Conservation (phyloP, 1,140 invertebrate species). For the Platyscapa corneri region DNA sequence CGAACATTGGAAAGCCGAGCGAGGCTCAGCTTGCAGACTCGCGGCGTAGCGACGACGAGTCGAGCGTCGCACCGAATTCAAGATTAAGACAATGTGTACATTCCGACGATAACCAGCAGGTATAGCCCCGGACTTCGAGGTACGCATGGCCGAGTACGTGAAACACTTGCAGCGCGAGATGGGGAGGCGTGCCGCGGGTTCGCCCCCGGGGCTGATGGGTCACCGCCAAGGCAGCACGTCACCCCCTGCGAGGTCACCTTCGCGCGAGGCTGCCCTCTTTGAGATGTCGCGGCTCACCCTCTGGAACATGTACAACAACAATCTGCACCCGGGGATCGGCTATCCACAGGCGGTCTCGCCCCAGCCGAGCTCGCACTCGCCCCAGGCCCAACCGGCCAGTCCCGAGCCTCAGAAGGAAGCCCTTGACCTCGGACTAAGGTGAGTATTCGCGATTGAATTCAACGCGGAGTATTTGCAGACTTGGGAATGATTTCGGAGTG, state of each 20-base stretch:
- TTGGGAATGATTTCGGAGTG: too few relatives aligned
- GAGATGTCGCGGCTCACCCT: conserved; percentile 85
- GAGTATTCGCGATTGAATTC: too few relatives aligned
- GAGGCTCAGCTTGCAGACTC: too few relatives aligned
- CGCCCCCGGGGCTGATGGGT: conserved; percentile 64
- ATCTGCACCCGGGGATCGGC: conserved; percentile 67
- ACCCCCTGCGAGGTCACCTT: conserved; percentile 75
- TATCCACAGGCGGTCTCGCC: conserved; percentile 65
- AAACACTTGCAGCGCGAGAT: conserved; percentile 75
- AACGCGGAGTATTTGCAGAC: too few relatives aligned
- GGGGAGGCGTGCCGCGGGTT: conserved; percentile 67
- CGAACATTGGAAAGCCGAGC: too few relatives aligned
- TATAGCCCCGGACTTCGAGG: conserved; percentile 81
- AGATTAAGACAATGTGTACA: background rate
- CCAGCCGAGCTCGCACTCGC: conserved; percentile 63
- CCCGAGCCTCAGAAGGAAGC: conserved; percentile 78
- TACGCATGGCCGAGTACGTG: conserved; percentile 85
- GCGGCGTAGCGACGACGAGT: too few relatives aligned
- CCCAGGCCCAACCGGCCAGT: conserved; percentile 62
- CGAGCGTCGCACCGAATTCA: too few relatives aligned
- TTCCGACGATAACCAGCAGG: conserved; percentile 64
- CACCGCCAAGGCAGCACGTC: conserved; percentile 74
- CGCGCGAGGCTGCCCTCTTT: conserved; percentile 76
- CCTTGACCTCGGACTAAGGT: conserved; percentile 77
- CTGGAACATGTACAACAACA: conserved; percentile 87